phyloP scores from a whole-genome alignment of 2,888 invertebrate species.

The Phengaris arion region DNA sequence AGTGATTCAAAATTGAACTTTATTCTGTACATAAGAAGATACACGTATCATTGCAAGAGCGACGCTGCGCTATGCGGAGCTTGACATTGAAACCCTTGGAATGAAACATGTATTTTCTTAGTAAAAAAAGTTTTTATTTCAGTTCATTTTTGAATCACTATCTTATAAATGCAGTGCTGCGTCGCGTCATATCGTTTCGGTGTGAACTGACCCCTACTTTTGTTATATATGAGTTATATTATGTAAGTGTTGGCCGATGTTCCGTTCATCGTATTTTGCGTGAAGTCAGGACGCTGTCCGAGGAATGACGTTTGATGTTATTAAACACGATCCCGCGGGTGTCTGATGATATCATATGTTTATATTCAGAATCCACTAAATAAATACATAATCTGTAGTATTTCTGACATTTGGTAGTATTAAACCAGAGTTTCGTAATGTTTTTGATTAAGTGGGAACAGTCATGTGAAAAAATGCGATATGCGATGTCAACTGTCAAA shows the following conservation, averaged over 20 bases:
- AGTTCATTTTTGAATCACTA: too few relatives aligned
- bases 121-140: too few relatives aligned
- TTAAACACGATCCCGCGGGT: constrained; percentile 58
- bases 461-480: constrained; percentile 16
- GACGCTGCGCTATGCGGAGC: too few relatives aligned
- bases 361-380: constrained; percentile 20
- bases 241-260: background rate
- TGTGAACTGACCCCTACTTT: background rate
- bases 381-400: constrained; percentile 2
- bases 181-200: too few relatives aligned
- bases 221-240: background rate
- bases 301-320: constrained; percentile 62
- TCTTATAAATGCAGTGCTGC: too few relatives aligned
- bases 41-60: too few relatives aligned
- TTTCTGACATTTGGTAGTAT: background rate
- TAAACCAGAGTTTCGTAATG: background rate
- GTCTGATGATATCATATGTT: constrained; percentile 69
- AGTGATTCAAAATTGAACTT: too few relatives aligned
- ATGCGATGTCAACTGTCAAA: constrained; percentile 8
- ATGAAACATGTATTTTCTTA: too few relatives aligned
- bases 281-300: constrained; percentile 42
- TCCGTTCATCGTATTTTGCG: background rate
- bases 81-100: too few relatives aligned
- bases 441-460: constrained; percentile 1
- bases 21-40: too few relatives aligned